Base-by-base conservation (phyloP, 1,140 invertebrate genomes). In the Bombus sylvicola region DNA sequence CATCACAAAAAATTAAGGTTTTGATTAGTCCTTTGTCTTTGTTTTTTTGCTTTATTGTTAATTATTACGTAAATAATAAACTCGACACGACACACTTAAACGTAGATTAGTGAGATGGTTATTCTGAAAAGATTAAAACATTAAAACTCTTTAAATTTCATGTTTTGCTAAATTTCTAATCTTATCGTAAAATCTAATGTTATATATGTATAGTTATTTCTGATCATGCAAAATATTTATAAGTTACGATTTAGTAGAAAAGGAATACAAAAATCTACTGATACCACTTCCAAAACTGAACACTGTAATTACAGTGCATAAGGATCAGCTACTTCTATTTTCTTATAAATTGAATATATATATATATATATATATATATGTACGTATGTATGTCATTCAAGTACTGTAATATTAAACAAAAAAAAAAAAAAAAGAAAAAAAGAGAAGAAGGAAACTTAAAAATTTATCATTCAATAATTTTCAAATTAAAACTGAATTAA, bases 241-340 rank as follows among this genome's bases (percentile, higher is more conserved):
- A 80, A 39, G 83, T 85, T 72, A 80, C 41, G 68, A 80, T 85
- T 80, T 80, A 85, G 77, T 80, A 80, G 72, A 72, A 85, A 80
- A 85, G 77, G 68, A 80, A 47, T 72, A 80, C 77, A 72, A 78
- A 80, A 71, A 80, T 85, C 83, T 85, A 85, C 84, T 81, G 84
- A 85, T 85, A 85, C 84, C 84, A 85, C 84, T 85, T 85, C 84
- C 84, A 85, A 85, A 81, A 75, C 28, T 81, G 59, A 59, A 81
- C 79, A 81, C 84, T 81, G 79, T 39, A 31, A 68, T 81, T 74
- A 75, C 79, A 85, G 69, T 75, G 71, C 68, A 41, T 72, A 80
- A 85, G 83, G 83, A 64, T 85, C 59, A 43, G 41, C 77, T 85
- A 85, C 83, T 64, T 80, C 83, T 85, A 85, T 80, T 80, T 80